phyloP scores from a whole-genome alignment of 2,113 vertebrate species.

The Arenaria interpres region DNA sequence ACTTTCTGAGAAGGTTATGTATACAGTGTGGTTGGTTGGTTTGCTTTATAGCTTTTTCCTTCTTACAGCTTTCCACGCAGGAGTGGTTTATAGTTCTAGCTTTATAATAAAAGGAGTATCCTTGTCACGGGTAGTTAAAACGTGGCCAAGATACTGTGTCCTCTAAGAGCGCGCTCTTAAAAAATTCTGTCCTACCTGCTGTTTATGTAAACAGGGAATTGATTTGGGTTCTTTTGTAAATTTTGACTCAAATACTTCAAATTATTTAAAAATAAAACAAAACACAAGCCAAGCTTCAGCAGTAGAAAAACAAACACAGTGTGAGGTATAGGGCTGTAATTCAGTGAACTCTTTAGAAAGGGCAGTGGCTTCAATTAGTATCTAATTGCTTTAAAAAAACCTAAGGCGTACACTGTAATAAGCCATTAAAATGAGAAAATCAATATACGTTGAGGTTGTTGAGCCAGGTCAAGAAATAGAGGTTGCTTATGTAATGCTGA shows the following conservation, averaged over 20 bases:
- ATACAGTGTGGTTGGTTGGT: not conserved
- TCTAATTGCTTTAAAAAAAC: constrained; percentile 26
- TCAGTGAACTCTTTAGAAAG: constrained; percentile 1
- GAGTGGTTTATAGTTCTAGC: not conserved
- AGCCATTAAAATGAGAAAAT: constrained; percentile 47
- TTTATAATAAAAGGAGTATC: not conserved
- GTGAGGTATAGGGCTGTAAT: not conserved
- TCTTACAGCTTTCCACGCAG: not conserved
- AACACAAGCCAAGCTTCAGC: not conserved
- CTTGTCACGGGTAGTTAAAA: not conserved
- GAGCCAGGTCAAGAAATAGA: constrained; percentile 57
- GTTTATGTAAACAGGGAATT: not conserved
- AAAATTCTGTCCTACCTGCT: not conserved
- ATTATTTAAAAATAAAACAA: not conserved
- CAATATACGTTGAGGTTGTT: constrained; percentile 37
- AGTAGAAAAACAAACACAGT: not conserved
- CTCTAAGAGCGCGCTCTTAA: not conserved
- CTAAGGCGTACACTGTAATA: not conserved
- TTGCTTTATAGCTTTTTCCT: not conserved
- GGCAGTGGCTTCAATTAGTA: constrained; percentile 15
- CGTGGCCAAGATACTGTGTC: not conserved
- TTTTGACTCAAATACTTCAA: not conserved
- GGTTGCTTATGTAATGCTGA: constrained; percentile 24
- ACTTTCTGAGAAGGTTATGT: not conserved
- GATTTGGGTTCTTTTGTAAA: not conserved